A percentile compares a stretch with the other conserved stretches of the same genome.
phyloP scores from a whole-genome alignment of 2,797 vertebrate genomes.

The Argentina silus region DNA sequence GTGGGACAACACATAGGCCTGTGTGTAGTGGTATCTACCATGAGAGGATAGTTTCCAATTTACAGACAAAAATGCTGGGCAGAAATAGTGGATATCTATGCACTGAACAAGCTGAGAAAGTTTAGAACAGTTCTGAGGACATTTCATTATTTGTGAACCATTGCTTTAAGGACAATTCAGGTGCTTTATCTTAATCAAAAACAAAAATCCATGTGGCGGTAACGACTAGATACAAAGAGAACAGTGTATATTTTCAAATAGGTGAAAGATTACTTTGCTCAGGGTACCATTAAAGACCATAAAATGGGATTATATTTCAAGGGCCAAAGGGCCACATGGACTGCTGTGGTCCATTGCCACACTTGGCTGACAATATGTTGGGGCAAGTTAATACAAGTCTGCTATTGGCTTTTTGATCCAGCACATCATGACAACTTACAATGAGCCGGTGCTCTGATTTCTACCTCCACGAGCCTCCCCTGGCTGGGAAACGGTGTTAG shows the following conservation, averaged over 20 bases:
- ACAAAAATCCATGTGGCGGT: not conserved
- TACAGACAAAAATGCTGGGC: not conserved
- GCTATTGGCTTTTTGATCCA: constrained; percentile 39
- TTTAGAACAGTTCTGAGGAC: not conserved
- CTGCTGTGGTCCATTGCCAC: not conserved
- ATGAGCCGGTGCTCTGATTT: no score
- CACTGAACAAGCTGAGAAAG: not conserved
- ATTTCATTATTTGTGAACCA: not conserved
- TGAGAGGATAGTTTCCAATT: not conserved
- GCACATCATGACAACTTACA: no score
- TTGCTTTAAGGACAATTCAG: not conserved
- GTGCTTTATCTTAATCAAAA: not conserved
- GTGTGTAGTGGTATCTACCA: not conserved
- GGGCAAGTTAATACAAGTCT: constrained; percentile 50
- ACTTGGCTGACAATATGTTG: constrained; percentile 44
- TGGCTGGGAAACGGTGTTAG: constrained; percentile 22
- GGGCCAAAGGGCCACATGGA: not conserved
- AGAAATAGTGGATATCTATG: not conserved
- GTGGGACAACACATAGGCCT: no score
- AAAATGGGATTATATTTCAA: not conserved
- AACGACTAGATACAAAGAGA: not conserved
- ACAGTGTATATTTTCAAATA: not conserved
- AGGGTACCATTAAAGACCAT: not conserved
- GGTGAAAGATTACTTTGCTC: not conserved
- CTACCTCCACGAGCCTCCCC: no score